Conservation (phyloP, 2,888 invertebrate genomes). For the Formica aserva region DNA sequence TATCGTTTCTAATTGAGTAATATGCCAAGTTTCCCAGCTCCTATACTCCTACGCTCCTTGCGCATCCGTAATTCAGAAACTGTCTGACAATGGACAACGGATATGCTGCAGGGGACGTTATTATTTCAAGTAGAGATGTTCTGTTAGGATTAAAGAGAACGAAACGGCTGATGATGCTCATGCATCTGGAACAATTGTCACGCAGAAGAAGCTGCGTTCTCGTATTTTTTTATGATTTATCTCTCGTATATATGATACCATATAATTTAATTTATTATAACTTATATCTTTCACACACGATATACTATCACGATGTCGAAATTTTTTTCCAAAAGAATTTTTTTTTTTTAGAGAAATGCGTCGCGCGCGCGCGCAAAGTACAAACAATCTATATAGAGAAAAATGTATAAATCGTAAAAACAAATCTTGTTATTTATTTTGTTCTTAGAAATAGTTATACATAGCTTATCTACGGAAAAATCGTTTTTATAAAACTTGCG, state of each 20-base stretch:
- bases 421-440: constrained; percentile 28
- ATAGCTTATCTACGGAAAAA: constrained; percentile 20
- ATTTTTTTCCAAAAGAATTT: too few relatives aligned
- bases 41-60: neutral
- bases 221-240: neutral
- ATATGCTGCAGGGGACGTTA: constrained; percentile 61
- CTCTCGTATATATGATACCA: neutral
- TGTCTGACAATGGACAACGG: constrained; percentile 29
- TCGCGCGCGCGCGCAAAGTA: neutral
- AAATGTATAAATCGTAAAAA: constrained; percentile 30
- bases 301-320: neutral
- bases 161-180: constrained; percentile 54
- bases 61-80: constrained; percentile 32
- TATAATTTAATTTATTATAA: constrained; percentile 35
- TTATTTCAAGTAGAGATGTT: constrained; percentile 81
- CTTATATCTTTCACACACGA: neutral
- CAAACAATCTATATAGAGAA: neutral
- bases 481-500: constrained; percentile 19
- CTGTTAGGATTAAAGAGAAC: constrained; percentile 74
- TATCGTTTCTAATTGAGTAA: neutral
- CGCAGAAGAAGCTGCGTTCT: neutral
- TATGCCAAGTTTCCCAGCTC: neutral
- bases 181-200: constrained; percentile 9
- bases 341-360: too few relatives aligned
- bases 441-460: constrained; percentile 19